phyloP scores from a whole-genome alignment of 2,888 invertebrate species.

The Sclerodermus sp. region DNA sequence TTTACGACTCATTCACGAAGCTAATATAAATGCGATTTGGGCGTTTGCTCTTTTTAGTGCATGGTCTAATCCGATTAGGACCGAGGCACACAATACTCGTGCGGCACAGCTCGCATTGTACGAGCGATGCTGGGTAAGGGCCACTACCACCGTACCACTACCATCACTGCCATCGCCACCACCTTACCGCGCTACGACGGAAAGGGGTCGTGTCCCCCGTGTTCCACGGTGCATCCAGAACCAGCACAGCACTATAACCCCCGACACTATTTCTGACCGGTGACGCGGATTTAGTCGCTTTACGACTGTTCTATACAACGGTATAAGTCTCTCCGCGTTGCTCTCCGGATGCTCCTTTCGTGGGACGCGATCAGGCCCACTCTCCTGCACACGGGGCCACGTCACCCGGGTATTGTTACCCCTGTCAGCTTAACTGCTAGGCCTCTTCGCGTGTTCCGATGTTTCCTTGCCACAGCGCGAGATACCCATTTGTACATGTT shows the following conservation, averaged over 20 bases:
- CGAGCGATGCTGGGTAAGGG: conserved; percentile 14
- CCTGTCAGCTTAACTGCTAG: conserved; percentile 42
- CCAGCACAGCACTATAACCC: conserved; percentile 13
- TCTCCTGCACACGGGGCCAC: conserved; percentile 20
- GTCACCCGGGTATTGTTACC: conserved; percentile 40
- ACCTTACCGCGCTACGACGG: conserved; percentile 21
- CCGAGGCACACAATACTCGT: conserved; percentile 30
- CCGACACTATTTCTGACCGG: conserved; percentile 44
- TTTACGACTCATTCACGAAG: conserved; percentile 58
- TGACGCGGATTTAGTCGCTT: conserved; percentile 55
- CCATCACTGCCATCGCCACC: too few relatives aligned
- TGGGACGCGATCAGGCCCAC: conserved; percentile 22
- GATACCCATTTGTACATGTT: too few relatives aligned
- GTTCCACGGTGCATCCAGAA: conserved; percentile 2
- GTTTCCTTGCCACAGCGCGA: conserved; percentile 13
- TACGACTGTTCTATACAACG: conserved; percentile 46
- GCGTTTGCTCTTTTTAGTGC: conserved; percentile 58
- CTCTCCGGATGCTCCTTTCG: conserved; percentile 32
- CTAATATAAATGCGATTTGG: conserved; percentile 59
- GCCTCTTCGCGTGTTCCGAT: conserved; percentile 25
- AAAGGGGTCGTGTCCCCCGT: conserved; percentile 29
- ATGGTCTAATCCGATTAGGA: conserved; percentile 56
- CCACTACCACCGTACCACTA: too few relatives aligned
- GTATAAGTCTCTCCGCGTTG: conserved; percentile 37
- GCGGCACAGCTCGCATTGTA: conserved; percentile 34